Base-by-base conservation (phyloP, 2,113 vertebrate genomes). In the Chloroceryle aenea region DNA sequence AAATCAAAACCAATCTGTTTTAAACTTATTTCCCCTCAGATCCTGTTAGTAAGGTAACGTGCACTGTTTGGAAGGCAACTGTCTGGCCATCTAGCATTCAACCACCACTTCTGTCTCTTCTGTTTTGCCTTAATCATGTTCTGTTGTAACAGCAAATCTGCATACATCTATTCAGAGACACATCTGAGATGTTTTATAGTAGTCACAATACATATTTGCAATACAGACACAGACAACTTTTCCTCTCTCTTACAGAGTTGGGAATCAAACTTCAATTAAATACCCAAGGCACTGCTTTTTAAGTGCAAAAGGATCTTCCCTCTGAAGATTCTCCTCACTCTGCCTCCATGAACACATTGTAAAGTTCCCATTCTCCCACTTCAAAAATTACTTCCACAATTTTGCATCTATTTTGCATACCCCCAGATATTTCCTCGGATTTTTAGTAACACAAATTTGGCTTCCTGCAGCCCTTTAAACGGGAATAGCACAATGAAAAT, bases 21-120 rank as follows among this genome's bases (percentile, higher is more conserved):
- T 95, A 92, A 93, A 93, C 62, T 91, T 78, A 29, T 91, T 94
- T 63, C 23, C 74, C 61, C 73, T 84, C 14, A 30, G 56, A 89
- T 79, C 78, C 89, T 93, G 43, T 48, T 77, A 94, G 96, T 90
- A 95, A 94, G 81, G 67, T 92, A 95, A 97, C 71, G 83, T 3
- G 10, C 30, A 19, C 4, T 32, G 43, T 75, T 91, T 68, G 50
- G 50, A 82, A 91, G 43, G 47, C 85, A 93, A 67, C 56, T 77
- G 61, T 89, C 89, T 53, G 78, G 74, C 93, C 95, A 91, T 82
- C 82, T 90, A 91, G 88, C 86, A 91, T 68, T 36, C 53, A 48
- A 50, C 19, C 36, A 21, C 12, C 5, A 21, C 18, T 34, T 63
- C 68, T 47, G 40, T 42, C 91, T 36, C 1, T 55, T 92, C 80